phyloP scores from a whole-genome alignment of 2,113 vertebrate genomes.

The Ceuthmochares aereus region DNA sequence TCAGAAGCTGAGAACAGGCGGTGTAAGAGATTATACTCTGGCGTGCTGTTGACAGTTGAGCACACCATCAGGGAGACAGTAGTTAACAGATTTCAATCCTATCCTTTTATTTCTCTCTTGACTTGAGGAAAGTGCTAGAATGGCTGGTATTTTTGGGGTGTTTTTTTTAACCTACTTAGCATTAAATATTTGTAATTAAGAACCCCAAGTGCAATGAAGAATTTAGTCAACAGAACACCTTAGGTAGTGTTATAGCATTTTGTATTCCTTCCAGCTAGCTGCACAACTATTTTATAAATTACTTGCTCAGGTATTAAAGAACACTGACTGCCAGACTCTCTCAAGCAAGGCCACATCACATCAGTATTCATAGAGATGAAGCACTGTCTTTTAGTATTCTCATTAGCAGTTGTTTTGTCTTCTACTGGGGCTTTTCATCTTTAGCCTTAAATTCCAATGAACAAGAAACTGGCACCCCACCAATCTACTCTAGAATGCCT shows the following conservation, averaged over 20 bases:
- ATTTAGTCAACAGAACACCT: neutral
- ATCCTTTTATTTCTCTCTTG: neutral
- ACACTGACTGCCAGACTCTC: neutral
- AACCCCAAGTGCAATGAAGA: neutral
- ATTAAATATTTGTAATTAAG: neutral
- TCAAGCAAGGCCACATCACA: neutral
- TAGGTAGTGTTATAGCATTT: neutral
- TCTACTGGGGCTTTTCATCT: slow-evolving; percentile 5
- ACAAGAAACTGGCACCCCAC: neutral
- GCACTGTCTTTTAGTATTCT: slow-evolving; percentile 12
- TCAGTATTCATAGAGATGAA: slow-evolving; percentile 1
- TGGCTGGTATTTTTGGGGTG: too few species aligned
- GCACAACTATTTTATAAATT: neutral
- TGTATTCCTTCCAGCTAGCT: neutral
- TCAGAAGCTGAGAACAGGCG: neutral
- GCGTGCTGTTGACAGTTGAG: neutral
- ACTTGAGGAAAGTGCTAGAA: neutral
- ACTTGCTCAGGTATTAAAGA: neutral
- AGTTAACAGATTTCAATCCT: neutral
- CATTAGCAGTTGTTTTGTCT: slow-evolving; percentile 3
- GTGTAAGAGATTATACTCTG: neutral
- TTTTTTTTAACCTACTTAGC: neutral
- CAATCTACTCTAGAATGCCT: neutral
- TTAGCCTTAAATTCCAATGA: slow-evolving; percentile 14
- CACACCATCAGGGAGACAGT: neutral